A percentile compares a stretch with the other conserved stretches of the same genome.
Conservation (phyloP, 2,113 vertebrate genomes). For the Ciconia boyciana region DNA sequence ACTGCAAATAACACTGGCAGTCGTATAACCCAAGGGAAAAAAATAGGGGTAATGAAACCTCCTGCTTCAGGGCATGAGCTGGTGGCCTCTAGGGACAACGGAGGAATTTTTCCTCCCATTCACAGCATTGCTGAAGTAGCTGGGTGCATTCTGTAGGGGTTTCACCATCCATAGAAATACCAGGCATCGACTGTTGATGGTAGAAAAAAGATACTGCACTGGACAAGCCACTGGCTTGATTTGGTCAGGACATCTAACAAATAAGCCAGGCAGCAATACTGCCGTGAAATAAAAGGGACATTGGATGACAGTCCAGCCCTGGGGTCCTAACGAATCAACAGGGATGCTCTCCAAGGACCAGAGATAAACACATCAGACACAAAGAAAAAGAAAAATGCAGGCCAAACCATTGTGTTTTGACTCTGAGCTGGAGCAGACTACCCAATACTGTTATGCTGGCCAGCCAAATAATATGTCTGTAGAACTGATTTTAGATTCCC, state of each 20-base stretch:
- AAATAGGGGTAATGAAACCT: neutral
- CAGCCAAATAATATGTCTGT: neutral
- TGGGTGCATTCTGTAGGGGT: neutral
- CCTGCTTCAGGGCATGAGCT: slow-evolving; percentile 13
- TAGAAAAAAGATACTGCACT: neutral
- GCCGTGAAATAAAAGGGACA: neutral
- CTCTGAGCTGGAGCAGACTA: neutral
- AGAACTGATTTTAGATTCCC: neutral
- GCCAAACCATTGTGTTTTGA: neutral
- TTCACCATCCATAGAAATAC: neutral
- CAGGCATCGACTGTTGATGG: neutral
- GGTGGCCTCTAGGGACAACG: neutral
- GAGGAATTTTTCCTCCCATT: slow-evolving; percentile 17
- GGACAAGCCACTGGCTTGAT: neutral
- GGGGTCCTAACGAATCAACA: neutral
- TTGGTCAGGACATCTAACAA: neutral
- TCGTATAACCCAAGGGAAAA: neutral
- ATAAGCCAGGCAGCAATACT: neutral
- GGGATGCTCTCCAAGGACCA: neutral
- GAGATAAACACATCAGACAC: neutral
- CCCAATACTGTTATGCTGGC: neutral
- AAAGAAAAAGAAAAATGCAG: neutral
- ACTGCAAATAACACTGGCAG: slow-evolving; percentile 19
- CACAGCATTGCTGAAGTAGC: slow-evolving; percentile 17
- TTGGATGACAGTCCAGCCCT: neutral